Percentiles rank a stretch among this genome's conserved stretches.
Evolutionary conservation across 2,888 invertebrate genomes (phyloP).

Genomic region (Caenorhabditis wallacei): DNA sequence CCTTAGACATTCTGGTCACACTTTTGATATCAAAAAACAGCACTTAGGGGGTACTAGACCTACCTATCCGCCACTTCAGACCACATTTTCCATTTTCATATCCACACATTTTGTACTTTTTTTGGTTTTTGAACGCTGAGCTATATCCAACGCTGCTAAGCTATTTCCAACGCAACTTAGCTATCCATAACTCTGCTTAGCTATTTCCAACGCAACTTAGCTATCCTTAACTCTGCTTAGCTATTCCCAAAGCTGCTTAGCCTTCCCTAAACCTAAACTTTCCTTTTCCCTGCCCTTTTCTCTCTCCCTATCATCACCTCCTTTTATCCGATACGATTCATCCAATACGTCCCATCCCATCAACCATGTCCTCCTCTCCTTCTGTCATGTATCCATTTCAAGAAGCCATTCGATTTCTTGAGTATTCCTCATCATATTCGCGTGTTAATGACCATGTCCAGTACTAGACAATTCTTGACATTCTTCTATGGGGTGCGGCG

Average conservation of each 20-base stretch:
- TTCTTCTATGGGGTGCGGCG: neutral
- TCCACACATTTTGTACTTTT: neutral
- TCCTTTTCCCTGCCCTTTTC: conserved; percentile 10
- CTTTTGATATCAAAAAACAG: neutral
- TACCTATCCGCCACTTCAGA: neutral
- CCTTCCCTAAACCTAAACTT: too few species aligned
- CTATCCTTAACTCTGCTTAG: neutral
- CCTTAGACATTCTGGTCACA: neutral
- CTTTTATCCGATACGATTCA: conserved; percentile 20
- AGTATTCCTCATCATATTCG: conserved; percentile 29
- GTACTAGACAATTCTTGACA: neutral
- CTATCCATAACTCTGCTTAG: neutral
- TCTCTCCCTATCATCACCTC: conserved; percentile 40
- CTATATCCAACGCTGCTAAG: neutral
- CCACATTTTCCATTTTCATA: neutral
- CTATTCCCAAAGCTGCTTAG: neutral
- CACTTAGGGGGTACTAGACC: neutral
- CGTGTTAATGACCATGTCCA: conserved; percentile 38
- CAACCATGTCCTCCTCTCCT: conserved; percentile 20
- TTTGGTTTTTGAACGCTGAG: neutral
- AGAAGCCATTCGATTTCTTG: conserved; percentile 4
- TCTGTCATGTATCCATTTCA: conserved; percentile 17
- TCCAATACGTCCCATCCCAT: conserved; percentile 30
- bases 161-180: neutral
- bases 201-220: neutral